These are phyloP conservation scores for Sphecodes monilicornis DNA, from an alignment of 2,888 invertebrate species.

Conservation along the genomic window DNA sequence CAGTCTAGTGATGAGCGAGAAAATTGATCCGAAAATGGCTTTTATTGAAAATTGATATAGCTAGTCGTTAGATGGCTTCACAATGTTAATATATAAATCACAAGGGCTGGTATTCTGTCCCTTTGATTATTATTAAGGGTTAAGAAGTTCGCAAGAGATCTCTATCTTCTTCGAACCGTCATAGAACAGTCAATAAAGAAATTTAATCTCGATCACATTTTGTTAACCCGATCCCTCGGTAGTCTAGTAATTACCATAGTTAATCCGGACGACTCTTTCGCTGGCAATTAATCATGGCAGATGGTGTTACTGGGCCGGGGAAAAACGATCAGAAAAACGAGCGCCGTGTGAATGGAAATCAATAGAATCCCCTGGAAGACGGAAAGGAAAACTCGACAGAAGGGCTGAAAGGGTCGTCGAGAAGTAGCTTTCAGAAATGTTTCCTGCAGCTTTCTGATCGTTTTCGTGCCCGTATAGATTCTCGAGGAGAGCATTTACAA, in stretches of 20 bases:
- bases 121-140: background rate
- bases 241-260: background rate
- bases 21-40: background rate
- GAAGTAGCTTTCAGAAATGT: constrained; percentile 10
- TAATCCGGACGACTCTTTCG: constrained; percentile 5
- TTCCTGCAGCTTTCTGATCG: constrained; percentile 3
- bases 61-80: background rate
- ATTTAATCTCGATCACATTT: background rate
- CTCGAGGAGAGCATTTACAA: background rate
- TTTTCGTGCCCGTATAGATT: background rate
- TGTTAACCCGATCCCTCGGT: background rate
- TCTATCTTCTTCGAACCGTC: background rate
- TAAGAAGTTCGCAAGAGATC: background rate
- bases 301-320: background rate
- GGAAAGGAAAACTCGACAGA: background rate
- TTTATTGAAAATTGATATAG: background rate
- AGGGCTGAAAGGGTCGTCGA: background rate
- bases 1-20: too few relatives aligned
- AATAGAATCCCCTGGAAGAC: constrained; percentile 12
- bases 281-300: background rate
- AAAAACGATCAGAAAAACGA: background rate
- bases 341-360: constrained; percentile 7
- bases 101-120: background rate
- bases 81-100: background rate
- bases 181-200: constrained; percentile 1